Conservation (phyloP, 2,888 invertebrate genomes). For the Allygus modestus region DNA sequence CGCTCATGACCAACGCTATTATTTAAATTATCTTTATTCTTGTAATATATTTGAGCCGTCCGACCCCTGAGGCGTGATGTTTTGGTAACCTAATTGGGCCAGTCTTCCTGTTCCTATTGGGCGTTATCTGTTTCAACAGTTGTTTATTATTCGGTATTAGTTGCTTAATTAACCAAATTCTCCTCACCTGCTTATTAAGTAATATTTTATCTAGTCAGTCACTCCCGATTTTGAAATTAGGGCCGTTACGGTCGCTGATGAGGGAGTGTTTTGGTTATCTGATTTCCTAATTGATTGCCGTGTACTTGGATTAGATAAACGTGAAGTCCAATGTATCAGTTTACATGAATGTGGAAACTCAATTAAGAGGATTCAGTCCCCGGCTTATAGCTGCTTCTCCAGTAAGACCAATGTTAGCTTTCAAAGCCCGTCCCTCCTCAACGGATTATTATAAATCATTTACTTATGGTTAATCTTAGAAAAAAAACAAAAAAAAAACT, state of each 20-base stretch:
- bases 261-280: constrained; percentile 1
- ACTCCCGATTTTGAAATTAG: constrained; percentile 33
- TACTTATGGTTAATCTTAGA: too few species aligned
- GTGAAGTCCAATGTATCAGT: too few species aligned
- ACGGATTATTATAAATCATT: too few species aligned
- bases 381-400: too few species aligned
- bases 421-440: too few species aligned
- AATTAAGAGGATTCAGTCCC: too few species aligned
- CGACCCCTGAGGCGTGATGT: constrained; percentile 9
- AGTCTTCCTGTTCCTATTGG: not conserved
- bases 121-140: constrained; percentile 5
- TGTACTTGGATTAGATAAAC: not conserved
- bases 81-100: constrained; percentile 16
- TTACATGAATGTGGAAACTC: too few species aligned
- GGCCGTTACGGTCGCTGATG: not conserved
- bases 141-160: constrained; percentile 27
- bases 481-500: too few species aligned
- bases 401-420: too few species aligned
- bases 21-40: constrained; percentile 31
- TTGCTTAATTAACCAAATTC: constrained; percentile 43
- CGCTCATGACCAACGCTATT: constrained; percentile 23
- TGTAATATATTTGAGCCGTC: constrained; percentile 1
- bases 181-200: constrained; percentile 41
- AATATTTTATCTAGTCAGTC: constrained; percentile 33
- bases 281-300: not conserved